Base-by-base conservation (phyloP, 1,140 invertebrate genomes). In the Apis mellifera region DNA sequence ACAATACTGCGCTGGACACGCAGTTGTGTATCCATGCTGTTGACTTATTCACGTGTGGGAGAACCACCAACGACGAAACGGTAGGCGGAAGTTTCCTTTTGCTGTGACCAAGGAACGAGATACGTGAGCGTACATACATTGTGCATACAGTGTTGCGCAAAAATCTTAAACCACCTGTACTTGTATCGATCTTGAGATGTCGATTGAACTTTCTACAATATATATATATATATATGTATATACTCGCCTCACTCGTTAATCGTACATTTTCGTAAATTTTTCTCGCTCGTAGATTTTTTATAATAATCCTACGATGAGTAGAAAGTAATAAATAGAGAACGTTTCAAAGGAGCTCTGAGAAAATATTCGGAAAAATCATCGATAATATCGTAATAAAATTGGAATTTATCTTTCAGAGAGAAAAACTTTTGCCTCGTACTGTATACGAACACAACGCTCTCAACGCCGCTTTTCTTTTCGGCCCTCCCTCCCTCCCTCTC, bases 41-140 rank as follows among this genome's bases (percentile, higher is more conserved):
- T 87, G 78, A 87, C 85, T 87, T 87, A 87, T 87, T 87, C 85
- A 87, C 85, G 75, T 76, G 75, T 62, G 84, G 85, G 68, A 83
- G 75, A 83, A 83, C 85, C 82, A 57, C 65, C 80, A 62, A 66
- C 85, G 84, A 86, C 74, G 75, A 68, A 65, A 72, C 75, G 84
- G 62, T 65, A 82, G 73, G 76, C 84, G 71, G 69, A 78, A 86
- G 84, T 86, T 86, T 71, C 71, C 70, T 74, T 66, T 64, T 59
- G 74, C 59, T 23, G 26, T 48, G 76, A 48, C 52, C 70, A 50
- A 69, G 79, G 48, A 70, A 74, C 32, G 32, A 52, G 70, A 52
- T 80, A 74, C 26, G 23, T 15, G 52, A 71, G 42, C n/a, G 26
- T 26, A 59, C 70, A 13, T 69, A 69, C 13, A 42, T 42, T 42